phyloP scores from a whole-genome alignment of 2,113 vertebrate genomes.

The Narcine bancroftii region DNA sequence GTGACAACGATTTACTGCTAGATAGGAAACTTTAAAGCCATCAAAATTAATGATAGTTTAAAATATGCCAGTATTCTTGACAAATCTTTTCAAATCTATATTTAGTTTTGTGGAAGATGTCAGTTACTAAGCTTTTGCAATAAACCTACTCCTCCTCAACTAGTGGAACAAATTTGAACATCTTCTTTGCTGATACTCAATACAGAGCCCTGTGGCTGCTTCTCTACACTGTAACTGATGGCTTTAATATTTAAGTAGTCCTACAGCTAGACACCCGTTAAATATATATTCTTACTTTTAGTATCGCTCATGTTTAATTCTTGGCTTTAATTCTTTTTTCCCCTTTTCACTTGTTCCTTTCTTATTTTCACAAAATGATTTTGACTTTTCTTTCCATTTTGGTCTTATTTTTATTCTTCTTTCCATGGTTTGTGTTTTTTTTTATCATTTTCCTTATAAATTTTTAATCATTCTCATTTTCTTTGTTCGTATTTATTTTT shows the following conservation, averaged over 20 bases:
- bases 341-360: not conserved
- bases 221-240: not conserved
- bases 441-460: not conserved
- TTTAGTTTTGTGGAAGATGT: not conserved
- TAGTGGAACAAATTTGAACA: not conserved
- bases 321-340: not conserved
- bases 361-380: not conserved
- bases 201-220: not conserved
- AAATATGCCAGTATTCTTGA: not conserved
- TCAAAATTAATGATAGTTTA: not conserved
- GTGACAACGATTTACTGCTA: not conserved
- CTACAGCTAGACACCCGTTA: not conserved
- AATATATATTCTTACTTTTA: constrained; percentile 8
- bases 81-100: not conserved
- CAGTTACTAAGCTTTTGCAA: not conserved
- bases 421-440: too few species aligned
- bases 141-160: not conserved
- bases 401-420: not conserved
- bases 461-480: not conserved
- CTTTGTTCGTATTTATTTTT: not conserved
- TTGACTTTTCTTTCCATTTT: not conserved
- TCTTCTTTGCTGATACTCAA: not conserved
- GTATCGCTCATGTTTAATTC: not conserved
- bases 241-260: not conserved
- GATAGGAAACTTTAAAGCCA: not conserved